Percentiles rank a stretch among this genome's conserved stretches.
phyloP scores from a whole-genome alignment of 2,797 vertebrate species.

The Melanotaenia trifasciata region DNA sequence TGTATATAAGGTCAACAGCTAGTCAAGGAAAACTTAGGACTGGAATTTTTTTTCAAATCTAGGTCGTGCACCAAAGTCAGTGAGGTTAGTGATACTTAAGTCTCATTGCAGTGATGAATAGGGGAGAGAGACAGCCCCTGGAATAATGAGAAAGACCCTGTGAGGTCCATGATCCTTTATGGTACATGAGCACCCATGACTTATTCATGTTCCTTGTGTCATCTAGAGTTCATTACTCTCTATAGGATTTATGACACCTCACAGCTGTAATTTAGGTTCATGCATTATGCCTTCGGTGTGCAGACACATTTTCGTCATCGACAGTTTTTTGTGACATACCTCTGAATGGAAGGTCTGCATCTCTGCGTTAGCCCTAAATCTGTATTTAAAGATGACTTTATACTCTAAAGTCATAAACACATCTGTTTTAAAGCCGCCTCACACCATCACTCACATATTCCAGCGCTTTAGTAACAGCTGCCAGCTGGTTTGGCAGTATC shows the following conservation, averaged over 20 bases:
- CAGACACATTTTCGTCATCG: conserved; percentile 42
- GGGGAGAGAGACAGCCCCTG: conserved; percentile 19
- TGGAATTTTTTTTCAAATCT: conserved; percentile 42
- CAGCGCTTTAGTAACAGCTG: conserved; percentile 28
- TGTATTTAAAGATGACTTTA: not conserved
- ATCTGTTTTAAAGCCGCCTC: conserved; percentile 7
- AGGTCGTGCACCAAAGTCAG: conserved; percentile 33
- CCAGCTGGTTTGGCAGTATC: conserved; percentile 13
- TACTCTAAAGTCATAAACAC: conserved; percentile 12
- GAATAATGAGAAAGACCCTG: conserved; percentile 59
- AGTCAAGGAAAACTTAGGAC: conserved; percentile 9
- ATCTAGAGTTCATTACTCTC: conserved; percentile 50
- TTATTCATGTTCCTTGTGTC: conserved; percentile 70
- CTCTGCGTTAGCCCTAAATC: not conserved
- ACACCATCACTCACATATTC: conserved; percentile 20
- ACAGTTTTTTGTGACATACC: conserved; percentile 32
- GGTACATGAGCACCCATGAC: conserved; percentile 62
- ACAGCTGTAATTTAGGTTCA: conserved; percentile 62
- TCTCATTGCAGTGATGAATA: conserved; percentile 65
- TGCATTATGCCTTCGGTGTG: conserved; percentile 56
- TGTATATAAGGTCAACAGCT: not conserved
- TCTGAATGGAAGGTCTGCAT: conserved; percentile 11
- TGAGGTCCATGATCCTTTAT: conserved; percentile 23
- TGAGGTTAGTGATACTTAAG: conserved; percentile 33
- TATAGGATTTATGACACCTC: conserved; percentile 64